Evolutionary conservation across 2,113 vertebrate species (phyloP).

Genomic region (Caloenas nicobarica): DNA sequence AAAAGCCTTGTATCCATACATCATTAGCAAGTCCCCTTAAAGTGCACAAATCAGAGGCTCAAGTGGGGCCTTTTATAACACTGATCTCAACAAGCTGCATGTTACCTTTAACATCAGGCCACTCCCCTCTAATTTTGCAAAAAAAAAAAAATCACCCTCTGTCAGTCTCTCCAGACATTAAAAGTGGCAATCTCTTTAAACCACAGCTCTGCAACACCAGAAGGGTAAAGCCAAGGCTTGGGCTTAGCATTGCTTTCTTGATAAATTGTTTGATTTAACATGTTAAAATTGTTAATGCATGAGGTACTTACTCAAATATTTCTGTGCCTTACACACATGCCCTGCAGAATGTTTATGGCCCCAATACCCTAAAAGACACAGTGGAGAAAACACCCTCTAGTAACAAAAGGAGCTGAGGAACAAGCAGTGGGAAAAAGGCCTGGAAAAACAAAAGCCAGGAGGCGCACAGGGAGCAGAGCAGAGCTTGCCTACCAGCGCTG

Average conservation of each 20-base stretch:
- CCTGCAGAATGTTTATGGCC: neutral
- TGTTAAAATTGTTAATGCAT: neutral
- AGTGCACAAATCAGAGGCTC: neutral
- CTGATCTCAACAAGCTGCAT: neutral
- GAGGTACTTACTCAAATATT: neutral
- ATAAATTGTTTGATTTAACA: neutral
- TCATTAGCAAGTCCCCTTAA: neutral
- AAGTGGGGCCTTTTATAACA: neutral
- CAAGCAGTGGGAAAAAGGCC: neutral
- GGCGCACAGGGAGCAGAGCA: neutral
- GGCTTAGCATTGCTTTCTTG: neutral
- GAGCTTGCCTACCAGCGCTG: neutral
- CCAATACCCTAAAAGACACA: neutral
- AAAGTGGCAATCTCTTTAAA: neutral
- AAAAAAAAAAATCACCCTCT: neutral
- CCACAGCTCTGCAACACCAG: neutral
- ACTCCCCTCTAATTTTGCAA: neutral
- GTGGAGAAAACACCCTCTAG: neutral
- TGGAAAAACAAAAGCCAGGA: neutral
- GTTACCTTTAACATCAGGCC: neutral
- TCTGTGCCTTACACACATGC: neutral
- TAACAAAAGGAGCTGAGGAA: neutral
- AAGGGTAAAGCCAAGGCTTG: neutral
- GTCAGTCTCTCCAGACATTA: neutral
- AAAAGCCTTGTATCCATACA: neutral